These are phyloP conservation scores for Mionectes olivaceus DNA, from an alignment of 2,797 vertebrate species.

Conservation along the genomic window DNA sequence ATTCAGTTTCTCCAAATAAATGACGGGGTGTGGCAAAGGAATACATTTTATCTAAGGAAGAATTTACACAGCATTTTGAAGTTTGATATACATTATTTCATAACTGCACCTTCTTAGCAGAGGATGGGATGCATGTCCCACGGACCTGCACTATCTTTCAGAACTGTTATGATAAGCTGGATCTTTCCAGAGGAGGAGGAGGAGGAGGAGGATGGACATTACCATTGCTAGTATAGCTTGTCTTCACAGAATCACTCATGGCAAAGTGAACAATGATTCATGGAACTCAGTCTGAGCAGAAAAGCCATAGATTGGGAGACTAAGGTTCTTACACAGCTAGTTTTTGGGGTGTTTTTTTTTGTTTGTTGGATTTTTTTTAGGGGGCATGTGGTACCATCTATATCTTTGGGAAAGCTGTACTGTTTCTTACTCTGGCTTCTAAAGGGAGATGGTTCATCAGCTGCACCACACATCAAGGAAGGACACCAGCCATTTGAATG, in stretches of 20 bases:
- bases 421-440: not conserved
- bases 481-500: not conserved
- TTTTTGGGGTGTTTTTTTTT: not conserved
- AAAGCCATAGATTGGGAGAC: not conserved
- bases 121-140: not conserved
- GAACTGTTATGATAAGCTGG: not conserved
- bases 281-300: not conserved
- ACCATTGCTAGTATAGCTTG: not conserved
- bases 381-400: not conserved
- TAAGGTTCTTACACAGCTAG: not conserved
- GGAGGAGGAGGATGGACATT: not conserved
- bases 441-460: not conserved
- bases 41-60: not conserved
- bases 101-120: not conserved
- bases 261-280: not conserved
- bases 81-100: not conserved
- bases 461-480: not conserved
- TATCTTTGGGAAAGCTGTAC: not conserved
- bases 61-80: not conserved
- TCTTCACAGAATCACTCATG: not conserved
- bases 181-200: not conserved
- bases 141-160: not conserved
- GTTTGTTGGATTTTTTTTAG: accelerated
- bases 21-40: not conserved
- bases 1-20: not conserved